A percentile compares a stretch with the other conserved stretches of the same genome.
These are phyloP conservation scores for Fragum fragum DNA, from an alignment of 2,888 invertebrate genomes.

Conservation along the genomic window DNA sequence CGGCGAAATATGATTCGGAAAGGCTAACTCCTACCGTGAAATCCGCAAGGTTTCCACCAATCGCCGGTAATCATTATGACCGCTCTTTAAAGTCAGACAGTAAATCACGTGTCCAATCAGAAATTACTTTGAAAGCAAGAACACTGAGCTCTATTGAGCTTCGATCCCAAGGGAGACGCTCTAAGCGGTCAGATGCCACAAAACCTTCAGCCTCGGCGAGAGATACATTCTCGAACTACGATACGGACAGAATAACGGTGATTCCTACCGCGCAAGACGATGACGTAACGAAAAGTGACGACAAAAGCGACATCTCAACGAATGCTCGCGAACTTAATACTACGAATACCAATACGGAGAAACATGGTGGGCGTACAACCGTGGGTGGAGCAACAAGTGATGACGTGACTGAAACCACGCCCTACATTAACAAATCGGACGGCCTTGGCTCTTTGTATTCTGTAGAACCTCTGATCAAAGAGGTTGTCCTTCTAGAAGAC, in stretches of 20 bases:
- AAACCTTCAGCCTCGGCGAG: neutral
- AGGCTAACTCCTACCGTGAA: neutral
- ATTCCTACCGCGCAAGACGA: conserved; percentile 37
- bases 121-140: conserved; percentile 1
- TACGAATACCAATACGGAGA: neutral
- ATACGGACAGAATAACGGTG: conserved; percentile 25
- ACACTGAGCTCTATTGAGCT: conserved; percentile 4
- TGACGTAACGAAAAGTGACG: conserved; percentile 8
- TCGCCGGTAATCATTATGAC: neutral
- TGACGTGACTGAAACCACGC: conserved; percentile 14
- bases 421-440: conserved; percentile 49
- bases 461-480: conserved; percentile 39
- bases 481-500: conserved; percentile 19
- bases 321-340: neutral
- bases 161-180: neutral
- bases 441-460: conserved; percentile 34
- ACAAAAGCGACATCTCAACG: conserved; percentile 13
- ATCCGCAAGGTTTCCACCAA: neutral
- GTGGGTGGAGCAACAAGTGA: conserved; percentile 20
- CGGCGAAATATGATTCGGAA: neutral
- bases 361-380: neutral
- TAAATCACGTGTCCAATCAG: conserved; percentile 5
- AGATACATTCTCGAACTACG: conserved; percentile 10
- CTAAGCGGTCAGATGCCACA: neutral
- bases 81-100: neutral